Evolutionary conservation across 2,888 invertebrate species (phyloP).

Genomic region (Cantharis rufa): DNA sequence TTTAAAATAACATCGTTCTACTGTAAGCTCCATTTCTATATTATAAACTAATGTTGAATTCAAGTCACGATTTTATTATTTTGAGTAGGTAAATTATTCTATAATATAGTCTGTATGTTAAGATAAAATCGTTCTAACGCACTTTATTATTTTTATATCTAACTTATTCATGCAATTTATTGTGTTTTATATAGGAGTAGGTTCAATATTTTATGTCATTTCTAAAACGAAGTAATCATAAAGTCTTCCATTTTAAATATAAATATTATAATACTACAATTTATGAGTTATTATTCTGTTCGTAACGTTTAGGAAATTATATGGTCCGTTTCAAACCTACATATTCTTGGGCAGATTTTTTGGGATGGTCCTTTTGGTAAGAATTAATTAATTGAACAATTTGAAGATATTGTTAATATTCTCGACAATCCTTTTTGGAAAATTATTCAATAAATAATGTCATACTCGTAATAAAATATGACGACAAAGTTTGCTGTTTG

Average conservation of each 20-base stretch:
- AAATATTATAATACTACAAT: not conserved
- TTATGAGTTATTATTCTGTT: not conserved
- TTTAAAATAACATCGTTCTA: not conserved
- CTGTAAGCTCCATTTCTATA: not conserved
- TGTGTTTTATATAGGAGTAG: not conserved
- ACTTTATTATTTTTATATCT: not conserved
- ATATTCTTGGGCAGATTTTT: no score
- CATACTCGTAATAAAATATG: no score
- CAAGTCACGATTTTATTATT: not conserved
- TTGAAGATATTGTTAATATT: no score
- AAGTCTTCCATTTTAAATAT: not conserved
- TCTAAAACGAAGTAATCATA: not conserved
- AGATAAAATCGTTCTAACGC: not conserved
- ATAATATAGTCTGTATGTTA: not conserved
- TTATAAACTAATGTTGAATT: not conserved
- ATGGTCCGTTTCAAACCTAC: not conserved
- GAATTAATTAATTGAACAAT: no score
- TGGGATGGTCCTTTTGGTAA: no score
- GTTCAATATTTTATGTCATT: not conserved
- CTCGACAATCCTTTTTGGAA: no score
- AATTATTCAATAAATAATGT: no score
- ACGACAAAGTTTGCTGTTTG: not conserved
- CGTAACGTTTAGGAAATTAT: not conserved
- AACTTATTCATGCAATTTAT: not conserved
- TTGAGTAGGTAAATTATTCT: not conserved